Evolutionary conservation across 1,140 invertebrate genomes (phyloP).

Genomic region (Bactericera cockerelli): DNA sequence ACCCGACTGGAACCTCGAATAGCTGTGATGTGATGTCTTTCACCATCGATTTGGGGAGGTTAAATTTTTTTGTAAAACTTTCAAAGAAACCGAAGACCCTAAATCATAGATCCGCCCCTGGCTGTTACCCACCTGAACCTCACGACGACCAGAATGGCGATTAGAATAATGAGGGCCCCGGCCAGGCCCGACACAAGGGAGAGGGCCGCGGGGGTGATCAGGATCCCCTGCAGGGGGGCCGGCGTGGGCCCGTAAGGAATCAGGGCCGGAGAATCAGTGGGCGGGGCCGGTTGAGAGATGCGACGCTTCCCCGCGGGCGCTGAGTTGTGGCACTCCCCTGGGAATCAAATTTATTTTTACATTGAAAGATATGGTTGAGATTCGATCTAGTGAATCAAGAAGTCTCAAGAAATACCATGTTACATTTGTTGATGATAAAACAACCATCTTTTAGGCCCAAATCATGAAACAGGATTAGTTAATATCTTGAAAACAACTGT

Average conservation of each 20-base stretch:
- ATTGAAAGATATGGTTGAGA: not conserved
- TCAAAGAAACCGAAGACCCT: no score
- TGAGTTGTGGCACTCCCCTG: conserved; percentile 24
- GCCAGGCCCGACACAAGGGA: not conserved
- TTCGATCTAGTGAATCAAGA: not conserved
- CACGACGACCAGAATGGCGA: not conserved
- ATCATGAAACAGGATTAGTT: no score
- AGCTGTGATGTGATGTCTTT: no score
- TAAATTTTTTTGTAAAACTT: no score
- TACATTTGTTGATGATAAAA: not conserved
- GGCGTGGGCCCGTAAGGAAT: not conserved
- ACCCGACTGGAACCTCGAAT: no score
- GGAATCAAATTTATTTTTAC: not conserved
- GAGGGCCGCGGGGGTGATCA: not conserved
- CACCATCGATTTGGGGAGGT: no score
- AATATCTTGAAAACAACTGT: no score
- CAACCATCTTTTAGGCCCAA: no score
- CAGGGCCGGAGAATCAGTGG: not conserved
- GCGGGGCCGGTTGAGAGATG: conserved; percentile 32
- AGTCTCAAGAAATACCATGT: not conserved
- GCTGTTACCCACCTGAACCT: no score
- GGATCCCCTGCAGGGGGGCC: not conserved
- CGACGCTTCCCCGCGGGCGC: conserved; percentile 57
- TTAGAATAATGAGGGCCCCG: not conserved
- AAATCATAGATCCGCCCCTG: no score